phyloP scores from a whole-genome alignment of 1,140 invertebrate species.

The Zaprionus camerounensis region DNA sequence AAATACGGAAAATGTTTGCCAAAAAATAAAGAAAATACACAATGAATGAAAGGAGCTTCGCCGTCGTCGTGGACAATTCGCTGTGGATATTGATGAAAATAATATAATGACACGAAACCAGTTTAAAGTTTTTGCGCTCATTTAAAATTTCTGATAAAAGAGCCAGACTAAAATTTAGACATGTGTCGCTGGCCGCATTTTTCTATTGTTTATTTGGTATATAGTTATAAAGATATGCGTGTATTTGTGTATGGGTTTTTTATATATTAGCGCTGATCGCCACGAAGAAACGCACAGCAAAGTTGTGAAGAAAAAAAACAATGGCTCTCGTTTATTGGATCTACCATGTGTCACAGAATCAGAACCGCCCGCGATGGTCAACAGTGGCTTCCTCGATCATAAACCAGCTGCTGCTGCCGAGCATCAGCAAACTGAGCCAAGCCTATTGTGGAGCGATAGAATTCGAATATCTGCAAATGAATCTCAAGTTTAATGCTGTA shows the following conservation, averaged over 20 bases:
- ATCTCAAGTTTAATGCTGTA: slow-evolving; percentile 23
- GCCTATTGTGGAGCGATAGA: slow-evolving; percentile 14
- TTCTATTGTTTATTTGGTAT: slow-evolving; percentile 42
- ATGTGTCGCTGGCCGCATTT: slow-evolving; percentile 39
- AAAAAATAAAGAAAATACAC: slow-evolving; percentile 35
- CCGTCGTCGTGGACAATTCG: slow-evolving; percentile 25
- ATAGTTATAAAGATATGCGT: neutral
- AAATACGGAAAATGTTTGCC: slow-evolving; percentile 25
- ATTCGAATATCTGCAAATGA: slow-evolving; percentile 28
- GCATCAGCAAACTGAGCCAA: neutral
- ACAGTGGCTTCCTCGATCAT: slow-evolving; percentile 43
- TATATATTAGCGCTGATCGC: slow-evolving; percentile 31
- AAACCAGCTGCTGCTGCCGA: slow-evolving; percentile 14
- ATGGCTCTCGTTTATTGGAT: slow-evolving; percentile 31
- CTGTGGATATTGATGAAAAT: slow-evolving; percentile 38
- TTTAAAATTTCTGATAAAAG: slow-evolving; percentile 67
- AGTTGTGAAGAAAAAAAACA: slow-evolving; percentile 51
- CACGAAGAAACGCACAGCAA: slow-evolving; percentile 48
- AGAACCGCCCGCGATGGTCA: slow-evolving; percentile 17
- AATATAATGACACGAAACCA: slow-evolving; percentile 56
- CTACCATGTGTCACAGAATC: slow-evolving; percentile 38
- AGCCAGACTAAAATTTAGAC: slow-evolving; percentile 17
- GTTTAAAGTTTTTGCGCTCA: slow-evolving; percentile 58
- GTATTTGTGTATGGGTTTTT: slow-evolving; percentile 23
- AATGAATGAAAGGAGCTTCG: slow-evolving; percentile 6